A percentile compares a stretch with the other conserved stretches of the same genome.
Evolutionary conservation across 1,140 invertebrate genomes (phyloP).

Genomic region (Hyphantria cunea): DNA sequence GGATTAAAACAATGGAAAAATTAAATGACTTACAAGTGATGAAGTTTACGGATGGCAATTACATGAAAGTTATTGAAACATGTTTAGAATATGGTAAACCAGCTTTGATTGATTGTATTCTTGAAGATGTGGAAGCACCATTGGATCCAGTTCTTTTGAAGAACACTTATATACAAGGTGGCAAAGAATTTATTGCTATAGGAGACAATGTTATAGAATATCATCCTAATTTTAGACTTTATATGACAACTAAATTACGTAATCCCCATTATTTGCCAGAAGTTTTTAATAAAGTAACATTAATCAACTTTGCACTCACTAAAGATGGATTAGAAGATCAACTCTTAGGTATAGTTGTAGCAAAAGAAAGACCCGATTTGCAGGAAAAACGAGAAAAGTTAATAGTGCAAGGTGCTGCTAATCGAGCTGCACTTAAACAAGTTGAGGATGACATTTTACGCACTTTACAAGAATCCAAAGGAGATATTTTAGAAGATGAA

Average conservation of each 20-base stretch:
- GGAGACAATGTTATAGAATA: constrained; percentile 93
- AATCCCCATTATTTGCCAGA: constrained; percentile 96
- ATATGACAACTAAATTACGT: constrained; percentile 93
- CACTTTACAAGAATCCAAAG: constrained; percentile 92
- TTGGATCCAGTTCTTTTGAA: constrained; percentile 92
- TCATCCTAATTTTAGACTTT: constrained; percentile 90
- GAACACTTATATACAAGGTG: constrained; percentile 91
- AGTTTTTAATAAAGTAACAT: constrained; percentile 93
- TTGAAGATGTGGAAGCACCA: constrained; percentile 92
- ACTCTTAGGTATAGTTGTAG: constrained; percentile 95
- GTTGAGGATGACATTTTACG: constrained; percentile 95
- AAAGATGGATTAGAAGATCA: constrained; percentile 95
- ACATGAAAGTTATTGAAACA: constrained; percentile 92
- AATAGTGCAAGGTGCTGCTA: constrained; percentile 92
- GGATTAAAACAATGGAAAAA: constrained; percentile 96
- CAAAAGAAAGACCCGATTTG: constrained; percentile 94
- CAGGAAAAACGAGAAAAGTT: constrained; percentile 93
- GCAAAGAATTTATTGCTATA: constrained; percentile 89
- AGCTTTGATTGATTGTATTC: constrained; percentile 92
- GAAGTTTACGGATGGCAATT: constrained; percentile 91
- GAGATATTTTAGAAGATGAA: constrained; percentile 96
- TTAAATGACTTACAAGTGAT: constrained; percentile 89
- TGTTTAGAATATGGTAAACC: constrained; percentile 93
- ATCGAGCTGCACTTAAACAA: constrained; percentile 91
- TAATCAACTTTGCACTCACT: constrained; percentile 97